These are phyloP conservation scores for Reticulitermes lucifugus DNA, from an alignment of 2,888 invertebrate species.

Conservation along the genomic window DNA sequence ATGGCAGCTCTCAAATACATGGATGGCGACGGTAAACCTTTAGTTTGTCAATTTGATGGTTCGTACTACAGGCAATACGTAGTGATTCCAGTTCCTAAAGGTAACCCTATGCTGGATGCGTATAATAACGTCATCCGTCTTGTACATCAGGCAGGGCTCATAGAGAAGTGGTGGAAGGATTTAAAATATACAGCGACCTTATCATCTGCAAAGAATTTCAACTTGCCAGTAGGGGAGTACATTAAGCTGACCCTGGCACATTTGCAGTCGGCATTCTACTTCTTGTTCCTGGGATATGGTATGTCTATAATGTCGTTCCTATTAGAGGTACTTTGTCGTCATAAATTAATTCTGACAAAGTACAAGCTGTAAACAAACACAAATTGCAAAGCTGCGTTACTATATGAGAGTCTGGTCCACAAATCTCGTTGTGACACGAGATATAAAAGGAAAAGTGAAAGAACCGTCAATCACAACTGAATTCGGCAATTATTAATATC, in stretches of 20 bases:
- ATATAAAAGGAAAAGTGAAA: too few species aligned
- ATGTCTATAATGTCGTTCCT: neutral
- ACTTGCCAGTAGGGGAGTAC: conserved; percentile 7
- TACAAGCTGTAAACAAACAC: too few species aligned
- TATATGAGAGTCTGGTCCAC: too few species aligned
- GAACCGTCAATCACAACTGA: too few species aligned
- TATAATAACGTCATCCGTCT: neutral
- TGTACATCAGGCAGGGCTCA: conserved; percentile 8
- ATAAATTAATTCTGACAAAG: neutral
- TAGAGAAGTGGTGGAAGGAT: conserved; percentile 29
- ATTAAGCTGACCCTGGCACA: conserved; percentile 11
- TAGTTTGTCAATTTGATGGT: conserved; percentile 27
- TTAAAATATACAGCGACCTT: conserved; percentile 19
- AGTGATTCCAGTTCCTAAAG: conserved; percentile 9
- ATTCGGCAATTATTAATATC: too few species aligned
- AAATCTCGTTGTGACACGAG: too few species aligned
- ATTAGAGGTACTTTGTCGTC: neutral
- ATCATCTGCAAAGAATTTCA: conserved; percentile 5
- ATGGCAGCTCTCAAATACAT: conserved; percentile 23
- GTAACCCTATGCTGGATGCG: neutral
- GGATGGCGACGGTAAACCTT: conserved; percentile 9
- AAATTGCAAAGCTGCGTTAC: too few species aligned
- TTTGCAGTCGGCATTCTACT: conserved; percentile 25
- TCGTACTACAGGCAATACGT: neutral
- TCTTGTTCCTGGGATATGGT: conserved; percentile 12